Conservation (phyloP, 2,797 vertebrate species). For the Pseudotriccus pelzelni region DNA sequence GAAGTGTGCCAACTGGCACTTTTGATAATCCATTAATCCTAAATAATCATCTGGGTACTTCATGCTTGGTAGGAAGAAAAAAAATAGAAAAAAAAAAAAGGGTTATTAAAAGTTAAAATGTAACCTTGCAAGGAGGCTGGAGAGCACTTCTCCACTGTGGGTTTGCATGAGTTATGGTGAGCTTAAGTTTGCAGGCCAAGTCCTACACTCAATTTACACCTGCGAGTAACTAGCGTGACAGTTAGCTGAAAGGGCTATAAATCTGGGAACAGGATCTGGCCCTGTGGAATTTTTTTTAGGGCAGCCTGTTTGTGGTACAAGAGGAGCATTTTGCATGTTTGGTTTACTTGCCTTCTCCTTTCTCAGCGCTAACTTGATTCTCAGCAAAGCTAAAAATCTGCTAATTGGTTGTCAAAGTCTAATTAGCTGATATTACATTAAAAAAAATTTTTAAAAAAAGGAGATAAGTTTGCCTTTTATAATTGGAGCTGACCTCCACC, state of each 20-base stretch:
- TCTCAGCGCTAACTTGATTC: conserved; percentile 27
- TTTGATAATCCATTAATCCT: conserved; percentile 82
- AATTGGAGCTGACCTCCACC: conserved; percentile 32
- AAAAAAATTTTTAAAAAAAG: not conserved
- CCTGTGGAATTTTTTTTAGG: conserved; percentile 14
- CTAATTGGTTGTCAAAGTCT: conserved; percentile 67
- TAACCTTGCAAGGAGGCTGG: conserved; percentile 61
- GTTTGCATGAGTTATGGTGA: conserved; percentile 30
- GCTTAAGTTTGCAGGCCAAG: conserved; percentile 20
- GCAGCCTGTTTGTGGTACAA: not conserved
- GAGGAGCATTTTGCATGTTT: conserved; percentile 35
- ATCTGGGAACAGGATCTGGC: not conserved
- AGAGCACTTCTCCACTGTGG: not conserved
- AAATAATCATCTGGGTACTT: conserved; percentile 79
- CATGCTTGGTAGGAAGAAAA: conserved; percentile 21
- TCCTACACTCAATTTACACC: conserved; percentile 20
- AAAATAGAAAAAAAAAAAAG: not conserved
- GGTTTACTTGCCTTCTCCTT: conserved; percentile 47
- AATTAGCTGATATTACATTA: conserved; percentile 57
- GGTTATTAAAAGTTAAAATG: conserved; percentile 67
- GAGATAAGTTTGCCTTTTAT: conserved; percentile 56
- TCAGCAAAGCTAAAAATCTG: conserved; percentile 61
- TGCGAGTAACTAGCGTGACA: not conserved
- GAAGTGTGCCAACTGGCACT: conserved; percentile 78
- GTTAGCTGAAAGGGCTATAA: conserved; percentile 17